Evolutionary conservation across 2,797 vertebrate genomes (phyloP), one percentile per base, ranked within the genome.

Genomic region (Pagetopsis macropterus): DNA sequence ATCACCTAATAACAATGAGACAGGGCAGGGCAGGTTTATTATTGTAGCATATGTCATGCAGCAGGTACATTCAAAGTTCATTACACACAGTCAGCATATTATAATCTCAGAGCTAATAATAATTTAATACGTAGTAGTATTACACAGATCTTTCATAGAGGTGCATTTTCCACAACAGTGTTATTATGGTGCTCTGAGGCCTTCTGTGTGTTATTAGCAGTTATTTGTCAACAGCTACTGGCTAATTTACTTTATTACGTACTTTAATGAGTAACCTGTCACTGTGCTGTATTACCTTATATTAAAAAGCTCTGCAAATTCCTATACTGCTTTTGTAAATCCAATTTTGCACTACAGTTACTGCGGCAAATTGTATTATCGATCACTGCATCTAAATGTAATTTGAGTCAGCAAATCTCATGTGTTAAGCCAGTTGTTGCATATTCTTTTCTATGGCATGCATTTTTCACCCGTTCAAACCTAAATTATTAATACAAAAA

Each of bases 181-280:
- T 62, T 65, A 37, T 65, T 63, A 70, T 43, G 12, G 45, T 17
- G 43, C 27, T 48, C 62, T 59, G 3, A 57, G 44, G 62, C 3
- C 52, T 56, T 51, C 48, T 56, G 21, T 65, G 41, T 70, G 23
- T 75, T 66, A 73, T 72, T 58, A 65, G 51, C 10, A 21, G 65
- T 51, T 46, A 58, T 44, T 60, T 79, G 63, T 19, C 31, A 62
- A 27, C 67, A 64, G 9, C 49, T 64, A 40, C 55, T 3, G n/a
- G 40, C 48, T 72, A 75, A 74, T 84, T 84, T 64, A 71, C 66
- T 71, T 54, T 63, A 74, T 54, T 50, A 65, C 56, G 71, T 68
- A 27, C 48, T 62, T 79, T 78, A 85, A 78, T 82, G 46, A 76
- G 59, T 14, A 57, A 72, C 49, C 58, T 45, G 50, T 75, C 69